phyloP scores from a whole-genome alignment of 1,140 invertebrate genomes.

The Brachionus manjavacas region DNA sequence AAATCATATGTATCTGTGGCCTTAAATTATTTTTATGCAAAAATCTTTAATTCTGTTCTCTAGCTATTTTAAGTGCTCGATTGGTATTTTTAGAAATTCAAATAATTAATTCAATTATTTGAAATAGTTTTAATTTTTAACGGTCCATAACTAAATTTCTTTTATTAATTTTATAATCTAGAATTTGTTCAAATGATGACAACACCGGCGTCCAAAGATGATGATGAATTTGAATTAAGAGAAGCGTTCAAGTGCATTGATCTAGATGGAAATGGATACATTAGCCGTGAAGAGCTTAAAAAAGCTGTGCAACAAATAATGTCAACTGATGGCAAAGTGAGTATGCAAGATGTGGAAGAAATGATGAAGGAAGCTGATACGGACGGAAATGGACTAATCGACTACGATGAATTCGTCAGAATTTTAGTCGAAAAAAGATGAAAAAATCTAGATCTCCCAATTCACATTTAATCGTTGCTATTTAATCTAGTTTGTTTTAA shows the following conservation, averaged over 20 bases:
- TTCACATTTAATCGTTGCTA: background rate
- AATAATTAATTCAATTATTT: too few species aligned
- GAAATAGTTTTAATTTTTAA: too few species aligned
- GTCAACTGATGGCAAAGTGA: constrained; percentile 33
- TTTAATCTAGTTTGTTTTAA: background rate
- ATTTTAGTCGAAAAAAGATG: constrained; percentile 33
- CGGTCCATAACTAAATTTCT: background rate
- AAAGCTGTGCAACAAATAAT: constrained; percentile 32
- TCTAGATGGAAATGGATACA: constrained; percentile 25
- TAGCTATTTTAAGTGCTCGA: too few species aligned
- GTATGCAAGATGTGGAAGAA: constrained; percentile 38
- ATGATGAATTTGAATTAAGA: constrained; percentile 38
- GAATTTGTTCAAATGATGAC: constrained; percentile 43
- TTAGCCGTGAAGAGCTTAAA: constrained; percentile 24
- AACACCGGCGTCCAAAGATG: background rate
- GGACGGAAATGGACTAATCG: constrained; percentile 40
- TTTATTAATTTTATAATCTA: background rate
- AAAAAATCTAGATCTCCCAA: background rate
- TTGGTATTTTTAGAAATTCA: too few species aligned
- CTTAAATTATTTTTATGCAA: too few species aligned
- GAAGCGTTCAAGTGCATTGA: constrained; percentile 38
- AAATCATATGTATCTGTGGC: too few species aligned
- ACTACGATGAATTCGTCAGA: constrained; percentile 40
- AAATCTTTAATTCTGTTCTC: too few species aligned
- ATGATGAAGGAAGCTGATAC: constrained; percentile 42